Conservation (phyloP, 2,113 vertebrate species). For the Aegithalos caudatus region DNA sequence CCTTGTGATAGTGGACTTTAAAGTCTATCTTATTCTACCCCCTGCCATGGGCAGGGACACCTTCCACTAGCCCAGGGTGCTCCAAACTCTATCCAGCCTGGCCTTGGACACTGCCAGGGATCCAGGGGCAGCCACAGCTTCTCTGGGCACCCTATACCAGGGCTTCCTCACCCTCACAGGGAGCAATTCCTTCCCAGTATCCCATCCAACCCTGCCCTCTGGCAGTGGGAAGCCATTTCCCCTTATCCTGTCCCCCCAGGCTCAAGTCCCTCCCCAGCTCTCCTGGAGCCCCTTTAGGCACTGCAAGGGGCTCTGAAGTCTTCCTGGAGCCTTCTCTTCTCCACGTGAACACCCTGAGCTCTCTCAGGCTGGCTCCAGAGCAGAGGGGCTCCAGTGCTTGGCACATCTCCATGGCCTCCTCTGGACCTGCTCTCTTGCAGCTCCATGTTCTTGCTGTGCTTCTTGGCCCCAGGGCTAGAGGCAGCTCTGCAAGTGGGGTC, state of each 20-base stretch:
- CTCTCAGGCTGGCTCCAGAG: not conserved
- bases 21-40: not conserved
- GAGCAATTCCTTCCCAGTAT: not conserved
- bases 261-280: not conserved
- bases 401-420: not conserved
- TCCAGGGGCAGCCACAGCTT: not conserved
- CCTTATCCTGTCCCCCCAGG: not conserved
- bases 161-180: not conserved
- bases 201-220: not conserved
- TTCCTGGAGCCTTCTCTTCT: not conserved
- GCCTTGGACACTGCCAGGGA: not conserved
- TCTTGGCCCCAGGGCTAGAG: not conserved
- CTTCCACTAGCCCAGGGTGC: accelerated
- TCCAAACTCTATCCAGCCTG: accelerated
- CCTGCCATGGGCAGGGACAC: not conserved
- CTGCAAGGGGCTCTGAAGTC: not conserved
- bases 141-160: not conserved
- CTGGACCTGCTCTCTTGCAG: not conserved
- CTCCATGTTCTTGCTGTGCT: not conserved
- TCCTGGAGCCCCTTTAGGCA: not conserved
- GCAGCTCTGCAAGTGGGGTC: not conserved
- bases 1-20: not conserved
- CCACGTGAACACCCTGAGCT: not conserved
- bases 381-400: not conserved
- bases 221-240: not conserved